phyloP scores from a whole-genome alignment of 1,140 invertebrate species.

The Triops longicaudatus region DNA sequence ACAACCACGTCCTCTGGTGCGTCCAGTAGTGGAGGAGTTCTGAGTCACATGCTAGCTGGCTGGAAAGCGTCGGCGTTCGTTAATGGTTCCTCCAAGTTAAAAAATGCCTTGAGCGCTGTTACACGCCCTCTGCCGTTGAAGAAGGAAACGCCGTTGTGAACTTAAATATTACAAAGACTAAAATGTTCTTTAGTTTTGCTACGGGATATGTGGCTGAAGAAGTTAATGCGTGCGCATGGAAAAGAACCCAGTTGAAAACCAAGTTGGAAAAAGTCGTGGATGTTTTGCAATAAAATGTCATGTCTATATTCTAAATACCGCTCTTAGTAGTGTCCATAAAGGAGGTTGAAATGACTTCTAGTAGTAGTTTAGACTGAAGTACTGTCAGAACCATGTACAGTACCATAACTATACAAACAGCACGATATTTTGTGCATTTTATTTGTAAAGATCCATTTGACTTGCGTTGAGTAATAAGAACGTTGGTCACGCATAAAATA shows the following conservation, averaged over 20 bases:
- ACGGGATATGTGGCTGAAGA: background rate
- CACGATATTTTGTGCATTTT: no score
- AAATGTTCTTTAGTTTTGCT: no score
- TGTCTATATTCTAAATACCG: slow-evolving; percentile 1
- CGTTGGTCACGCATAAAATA: no score
- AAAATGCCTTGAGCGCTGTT: slow-evolving; percentile 26
- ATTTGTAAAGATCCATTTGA: no score
- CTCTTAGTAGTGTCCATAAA: background rate
- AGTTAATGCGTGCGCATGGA: background rate
- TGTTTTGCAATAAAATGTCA: slow-evolving; percentile 15
- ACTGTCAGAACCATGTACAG: background rate
- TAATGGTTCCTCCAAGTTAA: slow-evolving; percentile 25
- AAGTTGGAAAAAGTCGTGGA: background rate
- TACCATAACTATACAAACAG: no score
- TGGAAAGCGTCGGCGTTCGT: slow-evolving; percentile 31
- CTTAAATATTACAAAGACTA: background rate
- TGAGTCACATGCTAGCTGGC: slow-evolving; percentile 31
- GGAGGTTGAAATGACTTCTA: background rate
- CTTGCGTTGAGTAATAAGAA: no score
- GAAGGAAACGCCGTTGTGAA: slow-evolving; percentile 27
- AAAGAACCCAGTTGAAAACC: background rate
- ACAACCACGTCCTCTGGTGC: slow-evolving; percentile 11
- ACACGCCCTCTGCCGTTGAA: slow-evolving; percentile 23
- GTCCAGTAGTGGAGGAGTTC: slow-evolving; percentile 9
- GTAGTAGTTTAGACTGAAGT: background rate